phyloP scores from a whole-genome alignment of 2,113 vertebrate genomes.

The Cololabis saira region DNA sequence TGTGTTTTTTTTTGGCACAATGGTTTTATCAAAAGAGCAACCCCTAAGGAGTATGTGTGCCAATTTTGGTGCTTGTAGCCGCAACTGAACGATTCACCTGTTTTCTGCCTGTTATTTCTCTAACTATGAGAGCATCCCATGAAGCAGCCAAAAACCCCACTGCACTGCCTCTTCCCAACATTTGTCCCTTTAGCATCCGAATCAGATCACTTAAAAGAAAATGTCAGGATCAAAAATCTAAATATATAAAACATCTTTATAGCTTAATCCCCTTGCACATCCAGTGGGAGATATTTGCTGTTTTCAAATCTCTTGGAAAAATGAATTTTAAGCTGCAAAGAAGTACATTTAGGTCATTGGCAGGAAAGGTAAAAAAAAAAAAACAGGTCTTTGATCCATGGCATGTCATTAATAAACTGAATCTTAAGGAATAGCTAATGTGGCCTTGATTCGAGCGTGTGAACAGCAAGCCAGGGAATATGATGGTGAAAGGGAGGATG shows the following conservation, averaged over 20 bases:
- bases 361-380: constrained; percentile 57
- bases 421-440: constrained; percentile 82
- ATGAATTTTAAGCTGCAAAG: constrained; percentile 51
- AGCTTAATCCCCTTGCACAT: constrained; percentile 31
- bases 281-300: constrained; percentile 59
- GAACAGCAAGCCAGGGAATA: constrained; percentile 73
- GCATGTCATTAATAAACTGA: constrained; percentile 69
- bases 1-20: too few species aligned
- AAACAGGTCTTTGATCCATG: constrained; percentile 66
- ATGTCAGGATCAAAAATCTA: constrained; percentile 50
- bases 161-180: constrained; percentile 21
- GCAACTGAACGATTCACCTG: too few species aligned
- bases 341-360: constrained; percentile 79
- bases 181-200: constrained; percentile 40
- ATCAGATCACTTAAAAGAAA: constrained; percentile 30
- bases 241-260: constrained; percentile 1
- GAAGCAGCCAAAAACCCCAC: background rate
- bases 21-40: too few species aligned
- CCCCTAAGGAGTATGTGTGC: too few species aligned
- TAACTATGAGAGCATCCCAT: background rate
- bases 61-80: too few species aligned
- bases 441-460: constrained; percentile 77
- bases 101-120: too few species aligned
- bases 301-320: constrained; percentile 59
- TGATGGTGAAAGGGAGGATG: constrained; percentile 61